phyloP scores from a whole-genome alignment of 2,797 vertebrate species.

The Gymnodraco acuticeps region DNA sequence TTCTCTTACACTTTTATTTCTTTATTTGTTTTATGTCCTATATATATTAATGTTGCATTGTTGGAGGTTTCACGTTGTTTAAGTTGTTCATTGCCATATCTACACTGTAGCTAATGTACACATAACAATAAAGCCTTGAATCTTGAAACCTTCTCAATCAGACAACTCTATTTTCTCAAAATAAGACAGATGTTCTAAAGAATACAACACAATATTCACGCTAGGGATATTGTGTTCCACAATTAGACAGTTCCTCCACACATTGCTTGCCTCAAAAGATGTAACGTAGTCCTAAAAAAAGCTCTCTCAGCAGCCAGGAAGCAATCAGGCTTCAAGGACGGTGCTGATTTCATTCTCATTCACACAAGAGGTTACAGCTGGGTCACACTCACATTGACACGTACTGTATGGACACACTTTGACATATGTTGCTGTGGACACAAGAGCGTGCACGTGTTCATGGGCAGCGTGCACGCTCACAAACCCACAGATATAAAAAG shows the following conservation, averaged over 20 bases:
- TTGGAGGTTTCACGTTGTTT: too few species aligned
- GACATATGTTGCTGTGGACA: constrained; percentile 6
- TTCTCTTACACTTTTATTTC: too few species aligned
- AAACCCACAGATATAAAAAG: not conserved
- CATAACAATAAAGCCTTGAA: too few species aligned
- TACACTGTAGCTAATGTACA: too few species aligned
- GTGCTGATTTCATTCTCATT: constrained; percentile 21
- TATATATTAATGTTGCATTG: too few species aligned
- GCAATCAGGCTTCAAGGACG: constrained; percentile 43
- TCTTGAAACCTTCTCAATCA: not conserved
- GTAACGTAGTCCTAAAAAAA: constrained; percentile 18
- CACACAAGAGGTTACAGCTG: constrained; percentile 28
- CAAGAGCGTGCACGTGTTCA: not conserved
- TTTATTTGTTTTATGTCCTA: too few species aligned
- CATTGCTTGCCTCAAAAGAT: constrained; percentile 16
- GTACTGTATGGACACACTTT: constrained; percentile 4
- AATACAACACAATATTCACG: not conserved
- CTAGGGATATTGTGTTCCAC: not conserved
- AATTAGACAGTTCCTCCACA: not conserved
- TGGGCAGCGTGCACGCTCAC: not conserved
- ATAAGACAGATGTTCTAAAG: not conserved
- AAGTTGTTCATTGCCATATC: too few species aligned
- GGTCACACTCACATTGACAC: constrained; percentile 16
- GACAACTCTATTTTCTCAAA: not conserved
- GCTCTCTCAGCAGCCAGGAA: constrained; percentile 11